Base-by-base conservation (phyloP, 2,113 vertebrate species). In the Carlito syrichta region DNA sequence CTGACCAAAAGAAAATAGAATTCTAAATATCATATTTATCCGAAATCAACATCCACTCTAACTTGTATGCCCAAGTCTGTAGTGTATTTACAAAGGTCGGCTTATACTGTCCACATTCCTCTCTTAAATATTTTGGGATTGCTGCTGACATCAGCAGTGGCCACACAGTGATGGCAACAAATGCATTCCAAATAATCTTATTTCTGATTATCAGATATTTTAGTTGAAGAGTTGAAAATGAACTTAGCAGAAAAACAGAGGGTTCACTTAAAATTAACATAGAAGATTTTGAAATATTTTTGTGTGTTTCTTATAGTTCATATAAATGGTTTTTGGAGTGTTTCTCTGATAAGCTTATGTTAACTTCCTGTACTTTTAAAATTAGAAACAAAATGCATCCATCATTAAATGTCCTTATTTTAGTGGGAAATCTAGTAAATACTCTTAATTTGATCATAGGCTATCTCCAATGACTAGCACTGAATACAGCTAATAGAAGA, bases 241-340 rank as follows among this genome's bases (percentile, higher is more conserved):
- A 92, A 52, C 54, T 88, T 63, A 83, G 60, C 8, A 73, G n/a
- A 60, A 69, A 81, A 91, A 19, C 6, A 68, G 11, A 81, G 50
- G 2, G 30, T 23, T 50, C 12, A 19, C 23, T 94, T 85, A 62
- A 45, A 77, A 54, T 86, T 94, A 95, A 14, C n/a, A 84, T 50
- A 48, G 62, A 88, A 77, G 43, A 48, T 83, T n/a, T 58, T 63
- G 43, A 94, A 92, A 69, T 94, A 17, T 27, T 93, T 95, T 96
- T 89, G 60, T 86, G 3, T 62, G 82, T 78, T 90, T 94, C 30
- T 74, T 2, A 52, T 32, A 40, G 11, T 84, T 25, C 43, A 50
- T 17, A 62, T 12, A 68, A 60, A 50, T 71, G 30, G 0, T 66
- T 91, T 83, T 62, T 48, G 17, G 19, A 60, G 52, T 87, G 40